phyloP scores from a whole-genome alignment of 2,113 vertebrate genomes.

The Patagioenas fasciata region DNA sequence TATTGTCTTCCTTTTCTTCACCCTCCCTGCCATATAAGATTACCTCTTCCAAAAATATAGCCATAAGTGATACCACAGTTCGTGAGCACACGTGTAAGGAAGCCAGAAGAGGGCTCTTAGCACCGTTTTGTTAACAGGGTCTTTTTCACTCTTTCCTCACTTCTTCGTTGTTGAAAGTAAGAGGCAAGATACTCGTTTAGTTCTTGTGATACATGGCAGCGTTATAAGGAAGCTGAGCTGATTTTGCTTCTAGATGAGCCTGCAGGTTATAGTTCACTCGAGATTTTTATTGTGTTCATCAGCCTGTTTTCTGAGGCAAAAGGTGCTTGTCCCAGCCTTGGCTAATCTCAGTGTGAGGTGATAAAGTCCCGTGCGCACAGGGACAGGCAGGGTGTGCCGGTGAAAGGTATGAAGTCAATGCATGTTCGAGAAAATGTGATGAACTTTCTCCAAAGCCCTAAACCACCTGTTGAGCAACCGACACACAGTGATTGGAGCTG shows the following conservation, averaged over 20 bases:
- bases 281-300: background rate
- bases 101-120: background rate
- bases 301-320: background rate
- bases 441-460: background rate
- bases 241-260: background rate
- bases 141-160: background rate
- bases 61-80: background rate
- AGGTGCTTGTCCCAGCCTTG: background rate
- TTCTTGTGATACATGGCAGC: background rate
- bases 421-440: fast-evolving
- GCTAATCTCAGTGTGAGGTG: background rate
- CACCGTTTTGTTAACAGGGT: background rate
- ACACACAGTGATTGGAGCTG: background rate
- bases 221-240: background rate
- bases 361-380: background rate
- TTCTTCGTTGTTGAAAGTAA: background rate
- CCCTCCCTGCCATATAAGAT: background rate
- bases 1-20: background rate
- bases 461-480: background rate
- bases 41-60: background rate
- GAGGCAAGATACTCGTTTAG: background rate
- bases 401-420: background rate
- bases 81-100: background rate
- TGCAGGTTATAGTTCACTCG: background rate
- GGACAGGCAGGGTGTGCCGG: background rate